These are phyloP conservation scores for Rhinoptilus africanus DNA, from an alignment of 2,113 vertebrate genomes.

Conservation along the genomic window DNA sequence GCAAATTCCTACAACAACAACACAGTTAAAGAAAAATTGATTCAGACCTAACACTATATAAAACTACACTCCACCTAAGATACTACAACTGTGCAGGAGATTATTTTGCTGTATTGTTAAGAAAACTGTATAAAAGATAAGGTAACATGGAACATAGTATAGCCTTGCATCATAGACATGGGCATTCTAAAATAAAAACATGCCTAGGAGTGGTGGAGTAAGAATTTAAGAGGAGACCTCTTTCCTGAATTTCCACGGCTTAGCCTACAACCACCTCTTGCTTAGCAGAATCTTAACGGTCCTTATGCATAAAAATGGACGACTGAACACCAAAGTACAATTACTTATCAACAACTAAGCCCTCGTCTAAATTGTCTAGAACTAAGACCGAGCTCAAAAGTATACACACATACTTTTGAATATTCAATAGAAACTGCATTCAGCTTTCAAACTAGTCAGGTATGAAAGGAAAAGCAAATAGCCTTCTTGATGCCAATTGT, in stretches of 20 bases:
- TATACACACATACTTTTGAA: background rate
- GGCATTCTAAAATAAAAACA: constrained; percentile 55
- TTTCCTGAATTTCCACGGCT: constrained; percentile 36
- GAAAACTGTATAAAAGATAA: constrained; percentile 57
- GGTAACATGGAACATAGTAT: constrained; percentile 60
- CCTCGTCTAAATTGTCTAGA: constrained; percentile 18
- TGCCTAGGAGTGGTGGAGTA: constrained; percentile 34
- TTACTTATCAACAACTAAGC: constrained; percentile 29
- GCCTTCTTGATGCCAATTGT: background rate
- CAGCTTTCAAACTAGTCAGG: constrained; percentile 29
- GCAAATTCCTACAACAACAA: constrained; percentile 99
- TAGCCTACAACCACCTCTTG: constrained; percentile 21
- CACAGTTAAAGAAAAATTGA: constrained; percentile 99
- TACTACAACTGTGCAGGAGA: constrained; percentile 76
- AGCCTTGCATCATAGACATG: constrained; percentile 57
- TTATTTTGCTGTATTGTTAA: constrained; percentile 69
- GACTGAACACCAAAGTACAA: constrained; percentile 17
- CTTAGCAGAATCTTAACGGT: constrained; percentile 31
- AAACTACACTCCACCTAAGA: constrained; percentile 78
- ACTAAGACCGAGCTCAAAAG: background rate
- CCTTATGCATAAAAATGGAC: constrained; percentile 27
- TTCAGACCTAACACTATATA: constrained; percentile 88
- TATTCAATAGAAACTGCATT: constrained; percentile 50
- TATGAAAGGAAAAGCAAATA: background rate
- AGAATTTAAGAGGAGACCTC: constrained; percentile 54